Percentiles rank a stretch among this genome's conserved stretches.
phyloP scores from a whole-genome alignment of 1,140 invertebrate species.

The Nylanderia fulva region DNA sequence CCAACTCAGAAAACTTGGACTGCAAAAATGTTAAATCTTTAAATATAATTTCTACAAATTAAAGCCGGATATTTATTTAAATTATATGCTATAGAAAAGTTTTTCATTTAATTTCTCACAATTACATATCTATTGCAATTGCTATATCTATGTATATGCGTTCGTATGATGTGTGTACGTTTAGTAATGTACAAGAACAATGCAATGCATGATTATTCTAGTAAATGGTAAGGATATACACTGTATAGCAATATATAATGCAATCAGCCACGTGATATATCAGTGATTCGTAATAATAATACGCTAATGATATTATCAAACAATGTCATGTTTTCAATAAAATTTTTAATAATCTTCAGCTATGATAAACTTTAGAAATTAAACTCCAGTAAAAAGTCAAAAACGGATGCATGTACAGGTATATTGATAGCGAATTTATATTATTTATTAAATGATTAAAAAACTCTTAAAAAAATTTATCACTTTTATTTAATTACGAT shows the following conservation, averaged over 20 bases:
- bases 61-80: not conserved
- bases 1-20: not conserved
- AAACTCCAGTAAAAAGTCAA: not conserved
- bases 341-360: not conserved
- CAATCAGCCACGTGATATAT: not conserved
- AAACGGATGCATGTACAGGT: not conserved
- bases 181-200: not conserved
- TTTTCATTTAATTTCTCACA: not conserved
- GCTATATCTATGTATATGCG: not conserved
- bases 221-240: constrained; percentile 5
- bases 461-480: too few relatives aligned
- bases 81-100: not conserved
- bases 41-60: not conserved
- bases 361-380: too few relatives aligned
- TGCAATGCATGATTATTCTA: constrained; percentile 7
- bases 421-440: too few relatives aligned
- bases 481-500: too few relatives aligned
- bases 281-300: not conserved
- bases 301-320: not conserved
- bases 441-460: not conserved
- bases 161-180: not conserved
- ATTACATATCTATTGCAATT: too few relatives aligned
- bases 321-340: not conserved
- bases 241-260: constrained; percentile 3
- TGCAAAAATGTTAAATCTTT: not conserved